phyloP scores from a whole-genome alignment of 2,113 vertebrate genomes.

The Heterocephalus glaber region DNA sequence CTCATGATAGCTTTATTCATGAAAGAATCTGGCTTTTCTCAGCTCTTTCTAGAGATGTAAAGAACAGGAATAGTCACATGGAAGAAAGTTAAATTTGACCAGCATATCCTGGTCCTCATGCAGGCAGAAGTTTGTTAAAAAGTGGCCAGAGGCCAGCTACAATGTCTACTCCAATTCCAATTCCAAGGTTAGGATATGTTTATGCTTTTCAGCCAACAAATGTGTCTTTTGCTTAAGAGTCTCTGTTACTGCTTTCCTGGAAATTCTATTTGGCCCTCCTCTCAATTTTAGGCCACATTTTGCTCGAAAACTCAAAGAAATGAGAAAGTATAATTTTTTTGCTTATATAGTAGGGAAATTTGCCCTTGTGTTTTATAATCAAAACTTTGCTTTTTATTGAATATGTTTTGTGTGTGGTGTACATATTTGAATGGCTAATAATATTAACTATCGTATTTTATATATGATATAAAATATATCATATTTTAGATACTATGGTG shows the following conservation, averaged over 20 bases:
- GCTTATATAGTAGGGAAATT: conserved; percentile 56
- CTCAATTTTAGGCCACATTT: conserved; percentile 70
- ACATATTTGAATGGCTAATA: background rate
- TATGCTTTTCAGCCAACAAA: conserved; percentile 66
- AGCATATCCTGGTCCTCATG: background rate
- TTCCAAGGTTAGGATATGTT: conserved; percentile 66
- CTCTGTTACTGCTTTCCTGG: conserved; percentile 71
- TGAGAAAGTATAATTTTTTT: conserved; percentile 65
- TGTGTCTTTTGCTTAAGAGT: conserved; percentile 69
- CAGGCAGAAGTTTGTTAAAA: conserved; percentile 38
- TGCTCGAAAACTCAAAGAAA: conserved; percentile 74
- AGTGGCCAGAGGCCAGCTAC: conserved; percentile 41
- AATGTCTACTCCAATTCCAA: conserved; percentile 27
- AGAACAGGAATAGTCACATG: background rate
- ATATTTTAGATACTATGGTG: too few relatives aligned
- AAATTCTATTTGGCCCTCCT: conserved; percentile 71
- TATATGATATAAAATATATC: too few relatives aligned
- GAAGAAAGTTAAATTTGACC: conserved; percentile 16
- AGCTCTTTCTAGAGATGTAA: background rate
- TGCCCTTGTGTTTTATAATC: conserved; percentile 50
- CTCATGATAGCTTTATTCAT: background rate
- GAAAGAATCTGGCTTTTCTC: background rate
- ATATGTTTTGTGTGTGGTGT: background rate
- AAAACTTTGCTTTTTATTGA: conserved; percentile 52
- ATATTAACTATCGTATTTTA: conserved; percentile 24